Base-by-base conservation (phyloP, 2,888 invertebrate genomes). In the Elysia crispata region DNA sequence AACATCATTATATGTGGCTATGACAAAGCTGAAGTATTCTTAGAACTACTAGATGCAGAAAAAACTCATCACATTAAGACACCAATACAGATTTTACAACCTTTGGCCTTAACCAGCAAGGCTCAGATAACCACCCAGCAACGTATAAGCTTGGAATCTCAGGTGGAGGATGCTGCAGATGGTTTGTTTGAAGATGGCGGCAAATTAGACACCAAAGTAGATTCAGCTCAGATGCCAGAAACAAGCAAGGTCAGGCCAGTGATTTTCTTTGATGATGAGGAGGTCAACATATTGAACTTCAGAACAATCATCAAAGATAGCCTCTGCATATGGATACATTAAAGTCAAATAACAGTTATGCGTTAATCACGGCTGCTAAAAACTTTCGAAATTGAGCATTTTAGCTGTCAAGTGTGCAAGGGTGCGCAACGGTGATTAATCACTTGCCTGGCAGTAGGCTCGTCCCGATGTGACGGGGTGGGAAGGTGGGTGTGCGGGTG, bases 261-360 rank as follows among this genome's bases (percentile, higher is more conserved):
- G 28, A 50, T 82, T 25, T 86, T 86, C 81, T 86, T 86, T 83
- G 86, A 86, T 69, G 86, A 86, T 54, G 86, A 86, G 77, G 79
- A 81, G 33, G 84, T 84, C 0, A 86, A 86, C 66, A 82, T 86
- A 54, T 18, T 69, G 1, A 86, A 86, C 69, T 86, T 86, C 75
- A 78, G 78, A 20, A 76, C 69, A 1, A 60, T 86, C 20, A 83
- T 86, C 54, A 73, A 31, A 64, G 23, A 78, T 31, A 73, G 73
- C 70, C 11, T 0, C 8, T 78, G 78, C 25, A 28, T 77, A 11
- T 77, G 54, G 60, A 41, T 41, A 6, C 41, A 41, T 41, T 41
- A 41, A 41, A 41, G 70, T 77, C 18, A 60, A 60, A 75, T 57
- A 31, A 13, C 15, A 64, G 23, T 54, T 54, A 54, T 18, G 18